Percentiles rank a stretch among this genome's conserved stretches.
phyloP scores from a whole-genome alignment of 2,888 invertebrate genomes.

The Actias luna region DNA sequence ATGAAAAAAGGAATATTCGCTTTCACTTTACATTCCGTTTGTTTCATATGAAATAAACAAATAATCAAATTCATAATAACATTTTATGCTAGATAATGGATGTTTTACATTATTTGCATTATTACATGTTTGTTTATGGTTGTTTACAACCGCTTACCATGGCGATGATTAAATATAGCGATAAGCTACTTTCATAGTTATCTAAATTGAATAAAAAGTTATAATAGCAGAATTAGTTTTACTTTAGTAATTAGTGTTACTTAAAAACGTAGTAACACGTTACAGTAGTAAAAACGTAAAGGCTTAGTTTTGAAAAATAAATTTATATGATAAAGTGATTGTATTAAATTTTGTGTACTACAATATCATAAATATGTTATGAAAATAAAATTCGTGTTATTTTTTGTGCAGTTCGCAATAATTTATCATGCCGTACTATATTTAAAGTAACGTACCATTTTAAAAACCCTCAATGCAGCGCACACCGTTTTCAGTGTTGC shows the following conservation, averaged over 20 bases:
- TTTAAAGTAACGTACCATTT: conserved; percentile 33
- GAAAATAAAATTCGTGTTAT: conserved; percentile 16
- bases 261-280: too few species aligned
- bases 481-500: conserved; percentile 27
- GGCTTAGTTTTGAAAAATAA: not conserved
- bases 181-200: not conserved
- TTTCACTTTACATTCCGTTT: too few species aligned
- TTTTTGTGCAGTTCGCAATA: conserved; percentile 24
- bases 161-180: not conserved
- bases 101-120: not conserved
- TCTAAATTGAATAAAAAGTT: not conserved
- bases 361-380: conserved; percentile 13
- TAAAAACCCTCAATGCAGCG: conserved; percentile 22
- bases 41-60: not conserved
- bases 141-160: not conserved
- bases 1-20: not conserved
- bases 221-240: not conserved
- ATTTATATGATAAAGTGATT: not conserved
- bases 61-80: not conserved
- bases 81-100: too few species aligned
- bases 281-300: too few species aligned
- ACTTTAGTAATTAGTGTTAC: not conserved
- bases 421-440: conserved; percentile 26
- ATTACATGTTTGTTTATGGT: not conserved
- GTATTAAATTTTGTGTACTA: not conserved